phyloP scores from a whole-genome alignment of 2,113 vertebrate genomes.

The Acrocephalus kingi region DNA sequence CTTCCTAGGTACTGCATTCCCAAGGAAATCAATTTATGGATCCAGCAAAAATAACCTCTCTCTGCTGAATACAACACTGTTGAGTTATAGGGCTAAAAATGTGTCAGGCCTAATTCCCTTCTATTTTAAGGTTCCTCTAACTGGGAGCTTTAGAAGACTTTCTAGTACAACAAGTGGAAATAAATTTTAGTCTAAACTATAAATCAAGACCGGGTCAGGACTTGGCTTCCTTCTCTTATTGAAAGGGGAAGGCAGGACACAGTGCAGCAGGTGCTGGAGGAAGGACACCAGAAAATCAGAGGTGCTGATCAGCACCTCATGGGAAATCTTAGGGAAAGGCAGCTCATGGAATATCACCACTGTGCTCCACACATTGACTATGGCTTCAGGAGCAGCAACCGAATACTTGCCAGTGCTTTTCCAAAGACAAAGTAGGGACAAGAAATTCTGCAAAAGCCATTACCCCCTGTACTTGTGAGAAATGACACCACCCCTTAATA shows the following conservation, averaged over 20 bases:
- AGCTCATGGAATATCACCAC: neutral
- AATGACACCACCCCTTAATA: neutral
- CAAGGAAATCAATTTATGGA: conserved; percentile 13
- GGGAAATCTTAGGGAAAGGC: neutral
- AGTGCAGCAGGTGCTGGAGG: neutral
- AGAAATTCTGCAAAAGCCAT: neutral
- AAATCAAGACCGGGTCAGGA: neutral
- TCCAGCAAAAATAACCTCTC: conserved; percentile 23
- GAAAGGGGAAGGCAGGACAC: neutral
- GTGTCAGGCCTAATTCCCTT: neutral
- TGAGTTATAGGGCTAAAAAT: neutral
- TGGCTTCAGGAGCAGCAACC: neutral
- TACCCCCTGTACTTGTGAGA: neutral
- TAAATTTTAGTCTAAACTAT: neutral
- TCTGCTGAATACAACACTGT: neutral
- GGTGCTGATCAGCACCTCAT: neutral
- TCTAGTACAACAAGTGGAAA: neutral
- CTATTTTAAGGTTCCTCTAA: neutral
- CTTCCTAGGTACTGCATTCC: neutral
- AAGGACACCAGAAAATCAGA: neutral
- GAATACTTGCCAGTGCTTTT: neutral
- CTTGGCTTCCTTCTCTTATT: neutral
- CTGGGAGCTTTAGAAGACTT: neutral
- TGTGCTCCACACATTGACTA: neutral
- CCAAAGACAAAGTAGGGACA: neutral